Evolutionary conservation across 1,140 invertebrate genomes (phyloP).

Genomic region (Caerostris extrusa): DNA sequence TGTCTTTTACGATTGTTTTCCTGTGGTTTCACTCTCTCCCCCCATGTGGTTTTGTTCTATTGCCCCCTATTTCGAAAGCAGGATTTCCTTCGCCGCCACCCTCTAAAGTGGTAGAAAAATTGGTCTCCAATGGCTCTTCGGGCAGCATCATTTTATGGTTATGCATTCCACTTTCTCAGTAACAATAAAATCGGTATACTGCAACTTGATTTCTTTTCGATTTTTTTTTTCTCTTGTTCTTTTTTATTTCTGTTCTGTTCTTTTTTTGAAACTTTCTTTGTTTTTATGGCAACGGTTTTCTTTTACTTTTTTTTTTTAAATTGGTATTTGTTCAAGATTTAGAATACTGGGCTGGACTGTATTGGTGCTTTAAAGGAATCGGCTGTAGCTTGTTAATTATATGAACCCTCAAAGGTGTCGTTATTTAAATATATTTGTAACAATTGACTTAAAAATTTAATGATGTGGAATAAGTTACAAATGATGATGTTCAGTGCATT

Average conservation of each 20-base stretch:
- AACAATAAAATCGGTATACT: conserved; percentile 68
- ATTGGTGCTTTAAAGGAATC: not conserved
- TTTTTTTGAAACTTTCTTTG: not conserved
- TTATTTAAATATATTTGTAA: not conserved
- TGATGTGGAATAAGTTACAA: no score
- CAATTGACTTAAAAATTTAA: no score
- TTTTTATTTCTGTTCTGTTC: not conserved
- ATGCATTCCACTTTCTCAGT: conserved; percentile 69
- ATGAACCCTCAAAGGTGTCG: not conserved
- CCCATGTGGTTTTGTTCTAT: conserved; percentile 74
- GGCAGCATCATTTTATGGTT: conserved; percentile 72
- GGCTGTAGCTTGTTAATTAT: not conserved
- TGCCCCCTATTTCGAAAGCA: conserved; percentile 67
- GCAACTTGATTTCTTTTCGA: conserved; percentile 68
- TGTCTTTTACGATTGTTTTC: conserved; percentile 73
- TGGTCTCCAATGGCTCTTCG: conserved; percentile 59
- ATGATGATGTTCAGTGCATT: no score
- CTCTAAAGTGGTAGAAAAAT: conserved; percentile 55
- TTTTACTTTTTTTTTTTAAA: not conserved
- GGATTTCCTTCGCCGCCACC: conserved; percentile 54
- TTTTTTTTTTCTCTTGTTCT: conserved; percentile 1
- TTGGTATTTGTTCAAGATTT: not conserved
- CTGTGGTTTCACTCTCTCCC: conserved; percentile 67
- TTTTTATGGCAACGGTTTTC: not conserved
- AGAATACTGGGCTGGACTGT: not conserved